Evolutionary conservation across 2,797 vertebrate species (phyloP).

Genomic region (Cynopterus sphinx): DNA sequence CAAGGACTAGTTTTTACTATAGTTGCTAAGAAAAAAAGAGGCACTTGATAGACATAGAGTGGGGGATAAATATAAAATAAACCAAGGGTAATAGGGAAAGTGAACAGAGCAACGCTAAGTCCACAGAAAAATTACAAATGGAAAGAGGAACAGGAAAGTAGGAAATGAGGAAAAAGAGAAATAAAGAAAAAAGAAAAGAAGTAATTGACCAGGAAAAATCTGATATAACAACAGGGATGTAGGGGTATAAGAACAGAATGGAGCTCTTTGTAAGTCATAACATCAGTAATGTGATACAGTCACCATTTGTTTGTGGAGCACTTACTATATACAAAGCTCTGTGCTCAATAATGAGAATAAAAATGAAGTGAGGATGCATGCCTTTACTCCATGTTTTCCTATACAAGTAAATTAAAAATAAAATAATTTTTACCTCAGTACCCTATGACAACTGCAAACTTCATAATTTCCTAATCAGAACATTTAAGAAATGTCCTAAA

Average conservation of each 20-base stretch:
- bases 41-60: slow-evolving; percentile 45
- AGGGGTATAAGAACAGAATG: neutral
- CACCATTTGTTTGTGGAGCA: neutral
- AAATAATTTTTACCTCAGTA: neutral
- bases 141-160: neutral
- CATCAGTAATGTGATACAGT: neutral
- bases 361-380: neutral
- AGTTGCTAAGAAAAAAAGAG: slow-evolving; percentile 58
- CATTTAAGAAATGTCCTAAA: slow-evolving; percentile 19
- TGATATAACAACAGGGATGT: neutral
- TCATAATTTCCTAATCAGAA: slow-evolving; percentile 37
- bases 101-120: neutral
- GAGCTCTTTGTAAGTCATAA: neutral
- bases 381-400: neutral
- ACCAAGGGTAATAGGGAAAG: neutral
- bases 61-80: neutral
- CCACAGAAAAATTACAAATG: neutral
- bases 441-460: neutral
- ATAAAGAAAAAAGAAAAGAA: neutral
- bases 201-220: neutral
- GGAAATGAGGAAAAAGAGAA: neutral
- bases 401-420: neutral
- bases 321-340: neutral
- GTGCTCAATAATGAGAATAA: neutral
- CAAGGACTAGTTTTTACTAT: slow-evolving; percentile 28